phyloP scores from a whole-genome alignment of 2,797 vertebrate species.

The Crenuchus spilurus region DNA sequence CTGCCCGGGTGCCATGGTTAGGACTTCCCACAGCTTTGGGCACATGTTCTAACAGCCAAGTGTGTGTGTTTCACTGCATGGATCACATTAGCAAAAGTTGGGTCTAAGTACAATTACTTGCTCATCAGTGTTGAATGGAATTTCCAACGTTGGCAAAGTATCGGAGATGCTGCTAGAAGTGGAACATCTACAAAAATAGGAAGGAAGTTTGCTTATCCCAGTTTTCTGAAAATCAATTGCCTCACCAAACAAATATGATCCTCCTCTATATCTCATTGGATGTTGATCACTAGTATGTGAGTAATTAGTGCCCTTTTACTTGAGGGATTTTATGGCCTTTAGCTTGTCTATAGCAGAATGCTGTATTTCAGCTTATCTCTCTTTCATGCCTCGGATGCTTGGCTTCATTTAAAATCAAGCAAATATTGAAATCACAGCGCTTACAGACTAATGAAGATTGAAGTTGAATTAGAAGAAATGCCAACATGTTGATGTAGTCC shows the following conservation, averaged over 20 bases:
- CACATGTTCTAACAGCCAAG: slow-evolving; percentile 22
- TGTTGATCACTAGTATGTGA: slow-evolving; percentile 27
- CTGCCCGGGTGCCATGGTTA: too few species aligned
- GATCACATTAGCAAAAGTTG: too few species aligned
- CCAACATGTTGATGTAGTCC: neutral
- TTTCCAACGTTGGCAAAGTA: neutral
- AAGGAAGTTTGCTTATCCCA: neutral
- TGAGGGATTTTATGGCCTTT: slow-evolving; percentile 41
- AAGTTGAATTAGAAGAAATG: neutral
- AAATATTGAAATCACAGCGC: neutral
- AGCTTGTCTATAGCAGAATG: slow-evolving; percentile 3
- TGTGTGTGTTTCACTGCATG: too few species aligned
- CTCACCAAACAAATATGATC: neutral
- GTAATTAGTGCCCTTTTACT: slow-evolving; percentile 36
- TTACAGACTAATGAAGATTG: neutral
- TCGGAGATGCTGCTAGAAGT: neutral
- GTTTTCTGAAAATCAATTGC: slow-evolving; percentile 6
- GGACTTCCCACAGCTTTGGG: too few species aligned
- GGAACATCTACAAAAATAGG: neutral
- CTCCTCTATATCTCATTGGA: slow-evolving; percentile 12
- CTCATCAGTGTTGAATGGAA: neutral
- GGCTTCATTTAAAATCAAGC: neutral
- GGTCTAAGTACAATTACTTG: slow-evolving; percentile 3
- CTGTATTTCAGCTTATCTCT: slow-evolving; percentile 16
- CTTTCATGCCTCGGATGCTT: neutral